A percentile compares a stretch with the other conserved stretches of the same genome.
phyloP scores from a whole-genome alignment of 2,888 invertebrate genomes.

The Nematopogon swammerdamellus region DNA sequence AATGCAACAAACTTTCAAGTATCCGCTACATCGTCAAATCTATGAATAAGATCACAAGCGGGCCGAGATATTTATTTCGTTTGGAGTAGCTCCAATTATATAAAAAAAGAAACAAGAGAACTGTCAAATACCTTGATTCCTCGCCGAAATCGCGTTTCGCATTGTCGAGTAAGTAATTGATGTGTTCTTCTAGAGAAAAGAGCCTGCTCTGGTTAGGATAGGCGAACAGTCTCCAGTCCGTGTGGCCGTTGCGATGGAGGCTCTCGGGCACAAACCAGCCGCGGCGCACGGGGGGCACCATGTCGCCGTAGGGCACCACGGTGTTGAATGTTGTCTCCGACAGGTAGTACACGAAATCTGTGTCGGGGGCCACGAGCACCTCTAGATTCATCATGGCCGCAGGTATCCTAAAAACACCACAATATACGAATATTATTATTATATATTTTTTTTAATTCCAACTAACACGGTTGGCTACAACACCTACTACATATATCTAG shows the following conservation, averaged over 20 bases:
- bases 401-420: slow-evolving; percentile 26
- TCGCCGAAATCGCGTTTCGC: background rate
- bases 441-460: too few relatives aligned
- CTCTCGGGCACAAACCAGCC: slow-evolving; percentile 63
- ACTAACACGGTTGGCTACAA: too few relatives aligned
- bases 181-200: slow-evolving; percentile 36
- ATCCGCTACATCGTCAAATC: too few relatives aligned
- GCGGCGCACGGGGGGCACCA: slow-evolving; percentile 55
- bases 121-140: too few relatives aligned
- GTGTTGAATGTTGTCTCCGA: slow-evolving; percentile 17
- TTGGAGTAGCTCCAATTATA: too few relatives aligned
- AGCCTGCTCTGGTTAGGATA: slow-evolving; percentile 33
- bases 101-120: too few relatives aligned
- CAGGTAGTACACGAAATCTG: slow-evolving; percentile 44
- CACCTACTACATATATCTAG: too few relatives aligned
- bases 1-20: background rate
- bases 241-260: slow-evolving; percentile 21
- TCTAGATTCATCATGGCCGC: slow-evolving; percentile 64
- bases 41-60: too few relatives aligned
- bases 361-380: slow-evolving; percentile 65
- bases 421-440: slow-evolving; percentile 1
- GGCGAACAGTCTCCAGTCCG: slow-evolving; percentile 57
- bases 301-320: slow-evolving; percentile 48
- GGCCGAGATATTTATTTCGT: too few relatives aligned
- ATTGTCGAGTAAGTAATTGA: background rate